Evolutionary conservation across 2,888 invertebrate genomes (phyloP).

Genomic region (Rhamnusium bicolor): DNA sequence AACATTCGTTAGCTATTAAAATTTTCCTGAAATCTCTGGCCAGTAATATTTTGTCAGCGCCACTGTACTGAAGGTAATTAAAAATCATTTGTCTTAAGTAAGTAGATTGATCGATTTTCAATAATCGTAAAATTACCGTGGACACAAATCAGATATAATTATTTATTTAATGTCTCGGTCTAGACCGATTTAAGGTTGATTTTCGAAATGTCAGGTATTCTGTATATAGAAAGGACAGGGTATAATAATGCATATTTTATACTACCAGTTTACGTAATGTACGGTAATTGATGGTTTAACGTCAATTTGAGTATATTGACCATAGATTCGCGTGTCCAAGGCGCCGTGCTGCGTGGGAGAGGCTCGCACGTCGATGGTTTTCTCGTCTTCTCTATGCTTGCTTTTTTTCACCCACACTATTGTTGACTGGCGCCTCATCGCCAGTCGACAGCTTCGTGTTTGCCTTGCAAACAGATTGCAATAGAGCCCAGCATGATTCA

Average conservation of each 20-base stretch:
- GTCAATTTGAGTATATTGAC: not conserved
- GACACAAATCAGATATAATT: conserved; percentile 2
- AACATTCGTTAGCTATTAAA: too few relatives aligned
- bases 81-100: not conserved
- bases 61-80: too few relatives aligned
- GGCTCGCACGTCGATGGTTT: not conserved
- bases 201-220: not conserved
- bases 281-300: conserved; percentile 25
- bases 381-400: not conserved
- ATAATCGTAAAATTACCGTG: conserved; percentile 1
- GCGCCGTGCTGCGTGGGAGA: conserved; percentile 33
- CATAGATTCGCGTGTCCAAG: conserved; percentile 30
- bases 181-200: conserved; percentile 6
- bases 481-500: not conserved
- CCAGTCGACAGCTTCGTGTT: not conserved
- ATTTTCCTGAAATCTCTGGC: too few relatives aligned
- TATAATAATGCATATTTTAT: conserved; percentile 14
- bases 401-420: conserved; percentile 2
- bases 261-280: conserved; percentile 15
- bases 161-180: conserved; percentile 18
- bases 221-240: conserved; percentile 11
- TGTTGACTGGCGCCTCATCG: conserved; percentile 3
- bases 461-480: not conserved
- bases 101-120: not conserved
- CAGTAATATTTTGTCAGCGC: too few relatives aligned